Evolutionary conservation across 2,797 vertebrate species (phyloP).

Genomic region (Sternotherus odoratus): DNA sequence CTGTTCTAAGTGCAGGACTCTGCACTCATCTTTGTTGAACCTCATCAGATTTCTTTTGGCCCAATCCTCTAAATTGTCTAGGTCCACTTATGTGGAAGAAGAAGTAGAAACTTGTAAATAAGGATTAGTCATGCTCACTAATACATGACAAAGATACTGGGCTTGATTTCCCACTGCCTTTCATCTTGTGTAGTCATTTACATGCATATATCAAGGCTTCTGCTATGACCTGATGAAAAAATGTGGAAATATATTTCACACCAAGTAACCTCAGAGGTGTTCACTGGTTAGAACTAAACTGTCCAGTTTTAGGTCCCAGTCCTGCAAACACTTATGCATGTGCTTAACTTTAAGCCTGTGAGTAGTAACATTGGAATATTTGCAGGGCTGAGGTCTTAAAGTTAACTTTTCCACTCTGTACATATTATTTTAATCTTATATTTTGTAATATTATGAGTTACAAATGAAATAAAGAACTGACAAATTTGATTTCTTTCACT

Average conservation of each 20-base stretch:
- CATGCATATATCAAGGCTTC: neutral
- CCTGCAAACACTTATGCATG: neutral
- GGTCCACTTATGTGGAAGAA: fast-evolving
- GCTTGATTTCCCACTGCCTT: neutral
- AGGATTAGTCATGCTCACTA: neutral
- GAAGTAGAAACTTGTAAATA: fast-evolving
- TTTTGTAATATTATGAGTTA: neutral
- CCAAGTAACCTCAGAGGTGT: neutral
- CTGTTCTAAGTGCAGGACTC: too few relatives aligned
- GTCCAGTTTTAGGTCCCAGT: neutral
- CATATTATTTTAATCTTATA: neutral
- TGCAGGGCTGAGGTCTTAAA: neutral
- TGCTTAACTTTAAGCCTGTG: neutral
- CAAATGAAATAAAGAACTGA: neutral
- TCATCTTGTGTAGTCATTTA: fast-evolving
- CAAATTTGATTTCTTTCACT: neutral
- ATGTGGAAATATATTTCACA: neutral
- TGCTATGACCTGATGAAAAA: neutral
- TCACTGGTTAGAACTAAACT: neutral
- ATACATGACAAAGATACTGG: neutral
- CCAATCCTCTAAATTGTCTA: too few relatives aligned
- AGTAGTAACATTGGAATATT: neutral
- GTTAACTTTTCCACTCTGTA: neutral
- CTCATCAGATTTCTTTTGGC: too few relatives aligned
- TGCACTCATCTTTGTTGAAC: too few relatives aligned